A percentile compares a stretch with the other conserved stretches of the same genome.
These are phyloP conservation scores for Cyanoderma ruficeps DNA, from an alignment of 2,113 vertebrate genomes.

Conservation along the genomic window DNA sequence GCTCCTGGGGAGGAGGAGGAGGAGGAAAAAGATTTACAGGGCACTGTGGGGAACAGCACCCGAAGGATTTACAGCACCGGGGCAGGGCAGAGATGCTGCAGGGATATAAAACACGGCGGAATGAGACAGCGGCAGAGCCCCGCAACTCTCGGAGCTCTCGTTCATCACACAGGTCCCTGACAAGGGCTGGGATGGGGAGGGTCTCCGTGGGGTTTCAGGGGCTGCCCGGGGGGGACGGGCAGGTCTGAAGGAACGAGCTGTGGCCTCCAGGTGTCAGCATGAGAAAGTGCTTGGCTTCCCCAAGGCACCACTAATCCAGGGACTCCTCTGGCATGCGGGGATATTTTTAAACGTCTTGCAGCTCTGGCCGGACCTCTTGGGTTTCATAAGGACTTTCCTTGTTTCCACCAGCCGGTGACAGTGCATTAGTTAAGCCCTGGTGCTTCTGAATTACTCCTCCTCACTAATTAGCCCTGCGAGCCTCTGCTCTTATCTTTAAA, in stretches of 20 bases:
- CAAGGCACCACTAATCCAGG: constrained; percentile 34
- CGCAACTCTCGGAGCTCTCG: not conserved
- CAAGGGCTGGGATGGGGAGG: not conserved
- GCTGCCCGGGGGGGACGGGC: not conserved
- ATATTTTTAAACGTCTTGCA: constrained; percentile 59
- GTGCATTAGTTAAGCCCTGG: not conserved
- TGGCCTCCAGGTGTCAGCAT: constrained; percentile 70
- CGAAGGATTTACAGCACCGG: constrained; percentile 46
- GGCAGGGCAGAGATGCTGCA: constrained; percentile 5
- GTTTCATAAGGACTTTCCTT: constrained; percentile 64
- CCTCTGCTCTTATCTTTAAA: not conserved
- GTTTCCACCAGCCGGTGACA: constrained; percentile 36
- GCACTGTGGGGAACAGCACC: not conserved
- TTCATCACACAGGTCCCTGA: not conserved
- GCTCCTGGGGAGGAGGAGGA: not conserved
- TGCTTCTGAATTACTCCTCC: constrained; percentile 18
- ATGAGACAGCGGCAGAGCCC: constrained; percentile 46
- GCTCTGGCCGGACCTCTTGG: constrained; percentile 46
- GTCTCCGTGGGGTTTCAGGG: not conserved
- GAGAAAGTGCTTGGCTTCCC: constrained; percentile 62
- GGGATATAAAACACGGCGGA: constrained; percentile 40
- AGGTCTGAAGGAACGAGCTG: constrained; percentile 49
- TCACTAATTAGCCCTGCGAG: not conserved
- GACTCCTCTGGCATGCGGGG: constrained; percentile 36
- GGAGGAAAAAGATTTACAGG: constrained; percentile 53